These are phyloP conservation scores for Miniopterus natalensis DNA, from an alignment of 2,113 vertebrate species.

Conservation along the genomic window DNA sequence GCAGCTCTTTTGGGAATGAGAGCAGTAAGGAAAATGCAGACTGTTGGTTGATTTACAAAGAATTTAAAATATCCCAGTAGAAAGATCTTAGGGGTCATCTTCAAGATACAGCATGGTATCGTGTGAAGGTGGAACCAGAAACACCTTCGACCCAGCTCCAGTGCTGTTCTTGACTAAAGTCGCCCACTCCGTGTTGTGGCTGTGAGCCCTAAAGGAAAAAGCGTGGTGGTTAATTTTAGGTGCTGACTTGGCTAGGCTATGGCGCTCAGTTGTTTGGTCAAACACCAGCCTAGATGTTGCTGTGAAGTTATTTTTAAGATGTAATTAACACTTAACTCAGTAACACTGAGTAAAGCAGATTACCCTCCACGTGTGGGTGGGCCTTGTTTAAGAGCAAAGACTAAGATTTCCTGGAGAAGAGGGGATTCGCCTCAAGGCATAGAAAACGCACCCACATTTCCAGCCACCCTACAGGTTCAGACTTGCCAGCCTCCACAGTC, in stretches of 20 bases:
- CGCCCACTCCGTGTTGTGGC: rapidly evolving
- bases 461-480: neutral
- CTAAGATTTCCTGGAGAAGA: neutral
- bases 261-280: neutral
- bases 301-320: neutral
- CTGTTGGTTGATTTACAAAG: neutral
- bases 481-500: neutral
- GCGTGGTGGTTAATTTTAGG: neutral
- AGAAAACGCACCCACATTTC: neutral
- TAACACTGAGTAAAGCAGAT: neutral
- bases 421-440: neutral
- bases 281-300: neutral
- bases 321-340: neutral
- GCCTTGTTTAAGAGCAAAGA: neutral
- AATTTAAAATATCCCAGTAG: neutral
- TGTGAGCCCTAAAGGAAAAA: neutral
- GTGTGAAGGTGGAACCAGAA: neutral
- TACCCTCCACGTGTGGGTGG: neutral
- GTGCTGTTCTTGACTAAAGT: rapidly evolving
- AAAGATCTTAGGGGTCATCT: neutral
- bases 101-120: neutral
- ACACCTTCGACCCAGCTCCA: no score
- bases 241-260: neutral
- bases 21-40: neutral
- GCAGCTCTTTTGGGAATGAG: rapidly evolving